Evolutionary conservation across 2,888 invertebrate species (phyloP), one percentile per base, ranked within the genome.

Genomic region (Xanthia togata): DNA sequence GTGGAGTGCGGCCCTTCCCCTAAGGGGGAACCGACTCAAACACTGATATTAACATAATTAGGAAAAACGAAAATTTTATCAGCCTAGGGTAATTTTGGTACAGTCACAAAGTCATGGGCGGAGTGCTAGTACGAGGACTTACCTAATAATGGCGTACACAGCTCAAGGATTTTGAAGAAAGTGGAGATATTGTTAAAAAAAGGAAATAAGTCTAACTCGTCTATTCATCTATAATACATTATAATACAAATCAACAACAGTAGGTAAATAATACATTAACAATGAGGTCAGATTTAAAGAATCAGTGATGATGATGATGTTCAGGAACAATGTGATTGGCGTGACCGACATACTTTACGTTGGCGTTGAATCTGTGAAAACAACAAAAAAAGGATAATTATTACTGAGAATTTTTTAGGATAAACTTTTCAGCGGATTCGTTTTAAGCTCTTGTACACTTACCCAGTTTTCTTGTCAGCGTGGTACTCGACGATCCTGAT

Each of bases 401-500:
- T 17, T 6, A 26, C 2, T 44, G 44, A 53, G 2, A 9, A 20
- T 60, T 17, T 26, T 44, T 9, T n/a, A 2, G 4, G 0, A 63
- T 53, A 77, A 23, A 12, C 4, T 12, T 59, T 44, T 31, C 1
- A 9, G 4, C 17, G 17, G 9, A 31, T 20, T 26, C 1, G 26
- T 76, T 62, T 0, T 35, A 26, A 14, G 17, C 6, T 17, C 5
- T 26, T 20, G 0, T 4, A 9, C 9, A 73, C 84, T 81, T 76
- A 91, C 91, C 91, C 91, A 35, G 85, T 88, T 74, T 92, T 88
- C 60, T 91, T 87, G 80, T 91, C 96, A 44, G 96, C 96, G 84
- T 93, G 92, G 91, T 97, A 97, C 85, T 96, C 93, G n/a, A 97
- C 97, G 35, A 94, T 94, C 84, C 96, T 93, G 83, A 96, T 88